These are phyloP conservation scores for Cinclus mexicanus DNA, from an alignment of 2,113 vertebrate genomes.

Conservation along the genomic window DNA sequence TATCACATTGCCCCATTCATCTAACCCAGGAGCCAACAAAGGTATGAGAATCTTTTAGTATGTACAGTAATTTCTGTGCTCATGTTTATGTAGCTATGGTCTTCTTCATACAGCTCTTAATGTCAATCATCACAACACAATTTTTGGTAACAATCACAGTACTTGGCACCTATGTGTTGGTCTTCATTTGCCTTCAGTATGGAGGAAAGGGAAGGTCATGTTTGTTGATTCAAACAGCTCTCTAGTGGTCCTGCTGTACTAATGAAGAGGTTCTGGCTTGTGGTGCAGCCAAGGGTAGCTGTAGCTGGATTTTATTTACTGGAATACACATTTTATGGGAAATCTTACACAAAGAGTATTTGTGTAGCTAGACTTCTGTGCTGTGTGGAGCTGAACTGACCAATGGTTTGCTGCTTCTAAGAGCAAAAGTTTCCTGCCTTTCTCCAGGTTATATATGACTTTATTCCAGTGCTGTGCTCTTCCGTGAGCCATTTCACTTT, in stretches of 20 bases:
- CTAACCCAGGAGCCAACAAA: conserved; percentile 78
- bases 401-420: not conserved
- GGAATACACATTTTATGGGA: not conserved
- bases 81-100: not conserved
- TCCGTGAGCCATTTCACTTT: not conserved
- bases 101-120: not conserved
- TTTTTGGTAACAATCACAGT: not conserved
- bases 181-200: not conserved
- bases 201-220: not conserved
- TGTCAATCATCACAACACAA: not conserved
- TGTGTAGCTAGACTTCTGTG: not conserved
- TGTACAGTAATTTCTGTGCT: not conserved
- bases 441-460: not conserved
- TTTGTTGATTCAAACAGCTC: not conserved
- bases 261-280: not conserved
- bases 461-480: not conserved
- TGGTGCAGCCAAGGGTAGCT: not conserved
- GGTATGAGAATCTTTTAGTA: conserved; percentile 67
- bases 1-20: conserved; percentile 62
- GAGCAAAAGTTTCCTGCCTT: not conserved
- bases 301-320: not conserved
- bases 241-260: not conserved
- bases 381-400: not conserved
- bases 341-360: not conserved
- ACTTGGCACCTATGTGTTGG: no score